These are phyloP conservation scores for Dendrolimus punctatus DNA, from an alignment of 1,140 invertebrate species.

Conservation along the genomic window DNA sequence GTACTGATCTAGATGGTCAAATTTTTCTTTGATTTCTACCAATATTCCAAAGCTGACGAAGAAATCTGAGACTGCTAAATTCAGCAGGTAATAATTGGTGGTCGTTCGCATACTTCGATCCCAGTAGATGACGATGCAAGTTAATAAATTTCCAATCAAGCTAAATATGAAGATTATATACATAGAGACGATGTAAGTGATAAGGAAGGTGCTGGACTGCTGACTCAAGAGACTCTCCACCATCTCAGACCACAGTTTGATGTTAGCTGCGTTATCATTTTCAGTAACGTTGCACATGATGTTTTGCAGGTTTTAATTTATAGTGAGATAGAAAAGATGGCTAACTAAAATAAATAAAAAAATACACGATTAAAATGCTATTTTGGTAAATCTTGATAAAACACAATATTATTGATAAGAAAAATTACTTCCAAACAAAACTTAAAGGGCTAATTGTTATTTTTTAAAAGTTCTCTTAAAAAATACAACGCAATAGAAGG, in stretches of 20 bases:
- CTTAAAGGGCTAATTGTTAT: no score
- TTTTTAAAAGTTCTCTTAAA: no score
- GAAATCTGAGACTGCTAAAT: conserved; percentile 89
- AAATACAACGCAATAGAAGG: no score
- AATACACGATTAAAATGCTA: no score
- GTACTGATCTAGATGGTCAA: conserved; percentile 11
- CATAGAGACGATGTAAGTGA: conserved; percentile 19
- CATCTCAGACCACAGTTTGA: conserved; percentile 27
- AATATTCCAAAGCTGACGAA: conserved; percentile 33
- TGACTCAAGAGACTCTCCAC: conserved; percentile 14
- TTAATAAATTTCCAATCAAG: conserved; percentile 85
- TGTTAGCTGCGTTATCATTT: conserved; percentile 18
- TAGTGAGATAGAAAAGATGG: no score
- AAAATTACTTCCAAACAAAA: no score
- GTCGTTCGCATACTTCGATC: conserved; percentile 88
- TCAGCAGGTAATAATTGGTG: conserved; percentile 90
- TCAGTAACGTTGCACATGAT: conserved; percentile 7
- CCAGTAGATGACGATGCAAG: conserved; percentile 86
- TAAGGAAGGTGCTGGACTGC: conserved; percentile 17
- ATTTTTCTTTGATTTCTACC: conserved; percentile 26
- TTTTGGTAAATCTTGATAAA: no score
- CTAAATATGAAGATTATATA: conserved; percentile 82
- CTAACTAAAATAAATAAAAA: no score
- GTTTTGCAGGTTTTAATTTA: no score
- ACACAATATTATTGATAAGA: no score